phyloP scores from a whole-genome alignment of 2,888 invertebrate species.

The Beris morrisii region DNA sequence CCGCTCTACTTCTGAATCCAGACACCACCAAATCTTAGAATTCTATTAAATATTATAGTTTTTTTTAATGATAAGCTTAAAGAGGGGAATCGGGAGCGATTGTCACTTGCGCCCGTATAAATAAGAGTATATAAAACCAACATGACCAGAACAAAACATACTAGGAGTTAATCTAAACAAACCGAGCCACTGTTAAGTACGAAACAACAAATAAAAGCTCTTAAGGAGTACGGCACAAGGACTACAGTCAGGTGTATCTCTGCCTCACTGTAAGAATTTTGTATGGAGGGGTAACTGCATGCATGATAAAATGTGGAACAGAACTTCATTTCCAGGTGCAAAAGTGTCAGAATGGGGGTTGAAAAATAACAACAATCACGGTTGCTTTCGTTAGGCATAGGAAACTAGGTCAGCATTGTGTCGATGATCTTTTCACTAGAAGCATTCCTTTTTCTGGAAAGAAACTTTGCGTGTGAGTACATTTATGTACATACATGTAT shows the following conservation, averaged over 20 bases:
- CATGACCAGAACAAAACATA: conserved; percentile 17
- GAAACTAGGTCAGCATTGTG: conserved; percentile 58
- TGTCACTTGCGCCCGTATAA: neutral
- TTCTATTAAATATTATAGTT: neutral
- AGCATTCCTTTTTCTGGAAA: no score
- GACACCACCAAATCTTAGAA: neutral
- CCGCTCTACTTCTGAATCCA: no score
- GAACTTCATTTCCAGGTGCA: conserved; percentile 1
- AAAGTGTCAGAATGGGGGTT: neutral
- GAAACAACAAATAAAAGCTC: conserved; percentile 14
- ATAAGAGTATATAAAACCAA: conserved; percentile 7
- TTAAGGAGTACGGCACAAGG: conserved; percentile 9
- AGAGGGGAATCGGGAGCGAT: conserved; percentile 7
- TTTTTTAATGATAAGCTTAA: neutral
- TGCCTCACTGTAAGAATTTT: neutral
- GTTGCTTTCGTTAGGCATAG: neutral
- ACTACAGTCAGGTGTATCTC: conserved; percentile 17
- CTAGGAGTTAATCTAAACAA: neutral
- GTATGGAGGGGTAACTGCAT: conserved; percentile 4
- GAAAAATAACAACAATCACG: conserved; percentile 1
- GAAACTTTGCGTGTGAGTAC: no score
- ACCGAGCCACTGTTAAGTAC: neutral
- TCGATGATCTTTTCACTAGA: conserved; percentile 54
- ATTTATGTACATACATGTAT: no score
- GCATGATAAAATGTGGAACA: conserved; percentile 9